Conservation (phyloP, 2,797 vertebrate genomes). For the Pseudochirops cupreus region DNA sequence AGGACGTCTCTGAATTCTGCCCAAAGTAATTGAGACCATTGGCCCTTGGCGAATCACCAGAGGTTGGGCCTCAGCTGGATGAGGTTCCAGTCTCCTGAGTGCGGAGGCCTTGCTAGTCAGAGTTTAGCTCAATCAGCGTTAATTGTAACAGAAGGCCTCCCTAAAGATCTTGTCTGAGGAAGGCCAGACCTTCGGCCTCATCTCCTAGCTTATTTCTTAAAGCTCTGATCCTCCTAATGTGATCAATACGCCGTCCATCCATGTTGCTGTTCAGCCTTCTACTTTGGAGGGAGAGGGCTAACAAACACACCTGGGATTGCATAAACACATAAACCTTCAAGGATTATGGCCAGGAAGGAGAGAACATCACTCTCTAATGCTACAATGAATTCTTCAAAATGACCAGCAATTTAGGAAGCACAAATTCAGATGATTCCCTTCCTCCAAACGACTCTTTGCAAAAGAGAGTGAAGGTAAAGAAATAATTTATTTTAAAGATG, state of each 20-base stretch:
- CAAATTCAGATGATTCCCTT: background rate
- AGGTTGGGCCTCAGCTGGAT: conserved; percentile 66
- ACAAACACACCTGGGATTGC: background rate
- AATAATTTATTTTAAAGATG: background rate
- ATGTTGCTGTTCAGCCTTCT: background rate
- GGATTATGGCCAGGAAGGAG: background rate
- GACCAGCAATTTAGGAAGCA: background rate
- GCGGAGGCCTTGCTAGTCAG: conserved; percentile 32
- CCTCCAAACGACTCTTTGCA: background rate
- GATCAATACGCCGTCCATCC: background rate
- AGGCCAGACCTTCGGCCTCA: background rate
- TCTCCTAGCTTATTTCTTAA: conserved; percentile 39
- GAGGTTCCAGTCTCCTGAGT: conserved; percentile 57
- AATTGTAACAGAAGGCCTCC: background rate
- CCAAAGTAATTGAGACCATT: conserved; percentile 4
- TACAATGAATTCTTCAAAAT: background rate
- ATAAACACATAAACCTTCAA: background rate
- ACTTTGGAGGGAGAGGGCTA: background rate
- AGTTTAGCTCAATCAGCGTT: conserved; percentile 51
- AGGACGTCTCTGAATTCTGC: background rate
- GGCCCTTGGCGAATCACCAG: conserved; percentile 13
- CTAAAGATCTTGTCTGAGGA: conserved; percentile 31
- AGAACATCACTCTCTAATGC: background rate
- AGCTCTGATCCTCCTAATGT: background rate
- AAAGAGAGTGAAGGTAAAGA: conserved; percentile 1